Conservation (phyloP, 2,888 invertebrate genomes). For the Azorinus chamasolen region DNA sequence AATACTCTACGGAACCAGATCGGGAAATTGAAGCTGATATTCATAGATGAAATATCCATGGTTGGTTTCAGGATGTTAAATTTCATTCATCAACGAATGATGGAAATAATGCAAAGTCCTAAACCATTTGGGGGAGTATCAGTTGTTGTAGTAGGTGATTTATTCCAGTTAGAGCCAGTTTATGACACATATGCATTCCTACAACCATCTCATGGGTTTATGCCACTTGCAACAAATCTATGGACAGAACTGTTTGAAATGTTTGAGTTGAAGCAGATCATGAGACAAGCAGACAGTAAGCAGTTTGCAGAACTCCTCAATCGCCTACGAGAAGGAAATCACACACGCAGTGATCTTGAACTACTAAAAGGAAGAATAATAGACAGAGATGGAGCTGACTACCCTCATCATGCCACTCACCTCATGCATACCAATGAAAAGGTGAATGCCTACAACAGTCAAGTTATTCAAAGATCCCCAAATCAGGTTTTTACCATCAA, state of each 20-base stretch:
- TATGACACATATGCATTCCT: slow-evolving; percentile 47
- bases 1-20: slow-evolving; percentile 41
- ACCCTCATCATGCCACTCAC: slow-evolving; percentile 22
- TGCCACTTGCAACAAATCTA: slow-evolving; percentile 52
- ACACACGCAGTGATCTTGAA: slow-evolving; percentile 53
- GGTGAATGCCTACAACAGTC: slow-evolving; percentile 29
- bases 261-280: slow-evolving; percentile 60
- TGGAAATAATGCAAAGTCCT: too few relatives aligned
- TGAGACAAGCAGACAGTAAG: slow-evolving; percentile 61
- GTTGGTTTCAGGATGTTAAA: too few relatives aligned
- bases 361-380: slow-evolving; percentile 33
- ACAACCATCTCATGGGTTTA: slow-evolving; percentile 28
- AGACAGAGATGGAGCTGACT: slow-evolving; percentile 9
- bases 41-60: slow-evolving; percentile 67
- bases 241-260: slow-evolving; percentile 58
- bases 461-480: slow-evolving; percentile 13
- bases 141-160: slow-evolving; percentile 59
- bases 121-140: slow-evolving; percentile 55
- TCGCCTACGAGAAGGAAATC: slow-evolving; percentile 59
- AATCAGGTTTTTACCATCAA: slow-evolving; percentile 7
- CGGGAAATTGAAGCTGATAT: slow-evolving; percentile 41
- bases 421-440: slow-evolving; percentile 21
- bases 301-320: slow-evolving; percentile 67
- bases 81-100: too few relatives aligned
- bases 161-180: slow-evolving; percentile 63